These are phyloP conservation scores for Geotrupes spiniger DNA, from an alignment of 2,888 invertebrate genomes.

Conservation along the genomic window DNA sequence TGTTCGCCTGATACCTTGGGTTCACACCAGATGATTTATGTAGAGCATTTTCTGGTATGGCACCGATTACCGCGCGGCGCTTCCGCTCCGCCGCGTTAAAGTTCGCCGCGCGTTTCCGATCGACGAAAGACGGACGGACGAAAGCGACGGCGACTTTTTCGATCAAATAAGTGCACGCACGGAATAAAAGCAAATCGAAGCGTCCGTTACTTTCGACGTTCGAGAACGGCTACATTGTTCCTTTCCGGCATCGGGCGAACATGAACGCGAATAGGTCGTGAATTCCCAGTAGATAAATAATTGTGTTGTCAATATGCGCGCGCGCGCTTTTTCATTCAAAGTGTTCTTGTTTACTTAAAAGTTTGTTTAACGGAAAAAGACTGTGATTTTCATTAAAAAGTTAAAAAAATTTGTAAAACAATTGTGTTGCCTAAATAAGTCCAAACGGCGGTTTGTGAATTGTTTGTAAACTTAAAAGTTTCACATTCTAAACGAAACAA, in stretches of 20 bases:
- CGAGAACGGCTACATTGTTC: conserved; percentile 16
- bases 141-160: background rate
- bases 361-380: too few relatives aligned
- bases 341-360: too few relatives aligned
- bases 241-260: conserved; percentile 11
- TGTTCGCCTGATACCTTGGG: conserved; percentile 36
- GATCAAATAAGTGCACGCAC: background rate
- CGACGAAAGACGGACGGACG: too few relatives aligned
- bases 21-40: conserved; percentile 47
- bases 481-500: too few relatives aligned
- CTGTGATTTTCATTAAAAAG: too few relatives aligned
- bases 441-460: background rate
- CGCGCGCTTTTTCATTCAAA: too few relatives aligned
- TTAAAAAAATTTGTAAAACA: too few relatives aligned
- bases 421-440: too few relatives aligned
- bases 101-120: conserved; percentile 1
- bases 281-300: too few relatives aligned
- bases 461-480: too few relatives aligned
- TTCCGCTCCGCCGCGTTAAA: background rate
- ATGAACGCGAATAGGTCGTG: conserved; percentile 1
- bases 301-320: too few relatives aligned
- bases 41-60: conserved; percentile 35
- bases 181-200: background rate
- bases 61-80: background rate
- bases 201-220: conserved; percentile 5